phyloP scores from a whole-genome alignment of 1,140 invertebrate genomes.

The Drosophila quadrilineata region DNA sequence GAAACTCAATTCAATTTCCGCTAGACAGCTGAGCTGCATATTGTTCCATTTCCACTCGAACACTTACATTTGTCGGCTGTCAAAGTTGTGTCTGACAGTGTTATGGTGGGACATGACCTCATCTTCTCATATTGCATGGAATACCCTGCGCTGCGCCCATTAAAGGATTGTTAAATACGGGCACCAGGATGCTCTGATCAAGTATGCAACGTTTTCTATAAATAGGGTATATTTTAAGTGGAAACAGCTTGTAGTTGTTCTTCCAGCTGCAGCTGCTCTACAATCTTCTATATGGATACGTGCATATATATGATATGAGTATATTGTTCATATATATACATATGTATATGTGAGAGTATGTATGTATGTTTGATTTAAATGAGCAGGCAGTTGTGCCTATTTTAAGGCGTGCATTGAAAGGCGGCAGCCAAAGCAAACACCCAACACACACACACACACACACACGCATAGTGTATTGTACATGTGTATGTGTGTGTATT shows the following conservation, averaged over 20 bases:
- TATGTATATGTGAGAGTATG: background rate
- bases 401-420: constrained; percentile 31
- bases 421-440: constrained; percentile 21
- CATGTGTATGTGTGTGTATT: background rate
- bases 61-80: constrained; percentile 64
- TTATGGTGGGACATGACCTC: constrained; percentile 30
- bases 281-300: no score
- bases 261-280: background rate
- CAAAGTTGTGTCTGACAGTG: constrained; percentile 29
- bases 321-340: constrained; percentile 4
- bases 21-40: constrained; percentile 55
- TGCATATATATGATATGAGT: constrained; percentile 13
- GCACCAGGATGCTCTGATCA: no score
- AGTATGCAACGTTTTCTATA: no score
- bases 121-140: no score
- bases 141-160: no score
- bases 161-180: no score
- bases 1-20: constrained; percentile 65
- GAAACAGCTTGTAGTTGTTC: no score
- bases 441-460: background rate
- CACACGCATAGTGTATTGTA: background rate
- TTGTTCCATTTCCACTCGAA: constrained; percentile 49
- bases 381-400: constrained; percentile 41
- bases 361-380: constrained; percentile 49
- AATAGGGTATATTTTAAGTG: no score